Conservation (phyloP, 1,140 invertebrate species). For the Drosophila watanabei region DNA sequence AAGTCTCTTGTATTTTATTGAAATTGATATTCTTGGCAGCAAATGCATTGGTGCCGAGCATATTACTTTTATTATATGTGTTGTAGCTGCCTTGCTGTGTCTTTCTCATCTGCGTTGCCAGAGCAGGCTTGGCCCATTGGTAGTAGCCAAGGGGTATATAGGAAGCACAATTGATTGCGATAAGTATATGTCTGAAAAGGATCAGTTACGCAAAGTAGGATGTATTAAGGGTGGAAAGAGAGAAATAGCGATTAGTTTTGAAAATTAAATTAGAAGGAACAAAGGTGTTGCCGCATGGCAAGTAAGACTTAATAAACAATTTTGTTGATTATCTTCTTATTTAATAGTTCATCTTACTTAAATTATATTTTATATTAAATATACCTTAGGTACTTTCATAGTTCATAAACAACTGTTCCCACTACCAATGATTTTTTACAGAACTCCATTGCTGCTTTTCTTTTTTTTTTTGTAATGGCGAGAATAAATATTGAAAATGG, state of each 20-base stretch:
- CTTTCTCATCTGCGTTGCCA: slow-evolving; percentile 36
- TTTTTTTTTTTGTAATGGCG: slow-evolving; percentile 55
- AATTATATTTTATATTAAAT: too few relatives aligned
- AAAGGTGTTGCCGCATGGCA: too few relatives aligned
- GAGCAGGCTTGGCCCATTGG: slow-evolving; percentile 23
- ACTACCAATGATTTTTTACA: slow-evolving; percentile 3
- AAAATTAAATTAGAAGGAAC: background rate
- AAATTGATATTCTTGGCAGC: slow-evolving; percentile 82
- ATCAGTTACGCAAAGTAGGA: too few relatives aligned
- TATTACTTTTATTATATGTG: slow-evolving; percentile 83
- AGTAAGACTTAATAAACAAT: too few relatives aligned
- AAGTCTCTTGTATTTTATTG: slow-evolving; percentile 80
- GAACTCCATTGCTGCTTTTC: slow-evolving; percentile 18
- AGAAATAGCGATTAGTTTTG: background rate
- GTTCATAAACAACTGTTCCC: background rate
- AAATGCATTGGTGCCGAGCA: slow-evolving; percentile 81
- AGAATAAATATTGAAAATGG: slow-evolving; percentile 80
- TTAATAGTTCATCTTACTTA: too few relatives aligned
- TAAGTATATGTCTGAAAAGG: background rate
- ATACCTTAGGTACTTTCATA: background rate
- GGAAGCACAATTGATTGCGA: slow-evolving; percentile 4
- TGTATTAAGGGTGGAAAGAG: background rate
- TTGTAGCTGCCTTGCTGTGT: slow-evolving; percentile 62
- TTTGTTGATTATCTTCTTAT: too few relatives aligned
- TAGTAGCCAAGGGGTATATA: slow-evolving; percentile 23